phyloP scores from a whole-genome alignment of 2,888 invertebrate genomes.

The Drosophila fungiperda region DNA sequence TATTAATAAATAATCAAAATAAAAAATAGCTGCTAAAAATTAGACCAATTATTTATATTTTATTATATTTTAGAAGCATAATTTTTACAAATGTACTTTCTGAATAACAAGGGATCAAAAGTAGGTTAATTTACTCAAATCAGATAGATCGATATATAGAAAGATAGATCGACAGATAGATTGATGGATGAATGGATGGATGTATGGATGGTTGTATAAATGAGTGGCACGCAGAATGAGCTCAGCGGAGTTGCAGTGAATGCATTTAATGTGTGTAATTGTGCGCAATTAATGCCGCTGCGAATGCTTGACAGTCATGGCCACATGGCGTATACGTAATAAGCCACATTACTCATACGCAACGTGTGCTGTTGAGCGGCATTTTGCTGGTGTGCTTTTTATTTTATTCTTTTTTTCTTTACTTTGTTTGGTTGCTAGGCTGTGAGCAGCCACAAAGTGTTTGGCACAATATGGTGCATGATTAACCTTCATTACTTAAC shows the following conservation, averaged over 20 bases:
- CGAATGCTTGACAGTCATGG: slow-evolving; percentile 25
- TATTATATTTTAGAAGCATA: no score
- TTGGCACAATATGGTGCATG: slow-evolving; percentile 61
- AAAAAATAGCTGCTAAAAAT: no score
- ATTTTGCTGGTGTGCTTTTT: background rate
- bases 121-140: no score
- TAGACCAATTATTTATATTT: no score
- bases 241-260: slow-evolving; percentile 61
- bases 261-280: slow-evolving; percentile 79
- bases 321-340: slow-evolving; percentile 73
- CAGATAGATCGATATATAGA: background rate
- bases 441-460: slow-evolving; percentile 47
- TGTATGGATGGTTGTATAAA: slow-evolving; percentile 20
- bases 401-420: background rate
- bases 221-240: slow-evolving; percentile 54
- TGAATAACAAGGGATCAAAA: no score
- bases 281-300: slow-evolving; percentile 67
- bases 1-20: background rate
- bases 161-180: background rate
- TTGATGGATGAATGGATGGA: slow-evolving; percentile 9
- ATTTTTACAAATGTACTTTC: no score
- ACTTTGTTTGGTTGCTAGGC: slow-evolving; percentile 32
- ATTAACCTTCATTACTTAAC: slow-evolving; percentile 71
- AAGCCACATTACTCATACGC: slow-evolving; percentile 69
- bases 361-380: slow-evolving; percentile 36